A percentile compares a stretch with the other conserved stretches of the same genome.
These are phyloP conservation scores for Leucozona laternaria DNA, from an alignment of 2,888 invertebrate species.

Conservation along the genomic window DNA sequence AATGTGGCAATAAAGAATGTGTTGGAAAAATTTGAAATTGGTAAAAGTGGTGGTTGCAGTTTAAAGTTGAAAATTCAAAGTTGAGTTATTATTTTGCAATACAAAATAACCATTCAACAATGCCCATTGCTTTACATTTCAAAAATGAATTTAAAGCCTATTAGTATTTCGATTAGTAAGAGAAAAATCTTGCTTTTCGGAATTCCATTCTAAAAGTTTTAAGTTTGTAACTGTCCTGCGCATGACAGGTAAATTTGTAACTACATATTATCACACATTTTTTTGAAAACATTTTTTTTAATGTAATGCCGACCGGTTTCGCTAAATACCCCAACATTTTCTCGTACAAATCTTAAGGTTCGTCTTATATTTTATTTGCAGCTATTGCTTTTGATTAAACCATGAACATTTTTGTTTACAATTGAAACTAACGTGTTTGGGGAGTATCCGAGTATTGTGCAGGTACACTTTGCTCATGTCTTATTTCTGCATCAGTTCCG, in stretches of 20 bases:
- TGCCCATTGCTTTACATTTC: not conserved
- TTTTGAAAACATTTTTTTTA: constrained; percentile 17
- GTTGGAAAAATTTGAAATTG: not conserved
- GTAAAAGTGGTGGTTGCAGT: not conserved
- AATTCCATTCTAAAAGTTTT: constrained; percentile 38
- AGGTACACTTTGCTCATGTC: constrained; percentile 17
- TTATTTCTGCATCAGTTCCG: constrained; percentile 31
- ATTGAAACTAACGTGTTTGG: not conserved
- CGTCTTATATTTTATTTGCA: not conserved
- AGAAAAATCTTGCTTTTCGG: constrained; percentile 17
- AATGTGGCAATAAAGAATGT: not conserved
- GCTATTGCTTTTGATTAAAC: not conserved
- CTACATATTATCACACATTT: constrained; percentile 28
- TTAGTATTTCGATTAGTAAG: not conserved
- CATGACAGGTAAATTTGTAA: constrained; percentile 40
- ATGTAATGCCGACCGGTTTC: constrained; percentile 40
- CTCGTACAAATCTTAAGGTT: constrained; percentile 17
- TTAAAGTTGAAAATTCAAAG: not conserved
- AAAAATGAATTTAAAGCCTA: not conserved
- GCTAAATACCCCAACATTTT: constrained; percentile 35
- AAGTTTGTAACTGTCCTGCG: constrained; percentile 39
- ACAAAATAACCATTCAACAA: not conserved
- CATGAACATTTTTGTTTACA: constrained; percentile 2
- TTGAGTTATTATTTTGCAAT: not conserved
- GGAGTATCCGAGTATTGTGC: not conserved